Base-by-base conservation (phyloP, 2,113 vertebrate species). In the Platycercus adscitus region DNA sequence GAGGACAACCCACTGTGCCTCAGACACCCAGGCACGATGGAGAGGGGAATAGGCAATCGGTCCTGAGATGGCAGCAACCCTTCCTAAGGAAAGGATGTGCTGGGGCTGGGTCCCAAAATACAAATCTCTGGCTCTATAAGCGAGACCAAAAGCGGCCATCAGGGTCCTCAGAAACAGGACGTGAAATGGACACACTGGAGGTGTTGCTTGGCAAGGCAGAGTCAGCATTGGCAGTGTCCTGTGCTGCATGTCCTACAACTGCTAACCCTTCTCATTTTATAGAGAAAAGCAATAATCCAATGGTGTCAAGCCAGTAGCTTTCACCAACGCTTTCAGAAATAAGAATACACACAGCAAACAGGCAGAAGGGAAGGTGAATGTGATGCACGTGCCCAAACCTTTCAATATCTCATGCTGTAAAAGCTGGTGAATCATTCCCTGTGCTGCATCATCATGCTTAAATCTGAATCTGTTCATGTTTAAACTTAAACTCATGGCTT, bases 321-420 rank as follows among this genome's bases (percentile, higher is more conserved):
- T 56, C 61, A 60, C 20, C 2, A 1, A 2, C 14, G 1, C 60
- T 81, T 85, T 70, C 85, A 79, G 64, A 73, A 70, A 44, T 11
- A n/a, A 55, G 60, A 41, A 29, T 10, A 33, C 20, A 43, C 14
- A 7, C 9, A 61, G 24, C 19, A 41, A 55, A 56, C 24, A 56
- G 35, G 49, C 7, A 56, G 65, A 89, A 95, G 79, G 37, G 41
- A 82, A 85, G 49, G n/a, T 21, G 60, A 61, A 17, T 1, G 4
- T 12, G 24, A 19, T 4, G 31, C 0, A 44, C 1, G 6, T 8
- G 2, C 13, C 31, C 52, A 35, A 73, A 81, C 14, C 26, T 53
- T 47, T 24, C 6, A 1, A 1, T 39, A 28, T 19, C 58, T 72
- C 0, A 0, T 29, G 18, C 41, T 37, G 20, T 49, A 82, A 83